These are phyloP conservation scores for Noctua fimbriata DNA, from an alignment of 2,888 invertebrate genomes.

Conservation along the genomic window DNA sequence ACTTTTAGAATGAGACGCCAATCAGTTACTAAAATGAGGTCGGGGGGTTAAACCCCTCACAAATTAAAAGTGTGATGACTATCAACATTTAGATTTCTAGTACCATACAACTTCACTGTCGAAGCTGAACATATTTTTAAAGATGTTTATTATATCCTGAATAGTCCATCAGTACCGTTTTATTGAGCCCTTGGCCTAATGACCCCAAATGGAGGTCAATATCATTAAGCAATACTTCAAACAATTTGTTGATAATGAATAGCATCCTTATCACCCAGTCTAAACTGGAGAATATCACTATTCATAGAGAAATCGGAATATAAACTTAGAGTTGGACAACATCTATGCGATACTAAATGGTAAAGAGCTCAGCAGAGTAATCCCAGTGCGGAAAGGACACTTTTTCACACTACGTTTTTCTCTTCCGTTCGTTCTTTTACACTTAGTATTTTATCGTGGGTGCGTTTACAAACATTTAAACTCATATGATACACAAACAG, in stretches of 20 bases:
- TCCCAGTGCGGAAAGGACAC: neutral
- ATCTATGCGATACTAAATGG: neutral
- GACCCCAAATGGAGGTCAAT: constrained; percentile 40
- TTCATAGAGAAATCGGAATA: constrained; percentile 3
- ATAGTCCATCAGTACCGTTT: neutral
- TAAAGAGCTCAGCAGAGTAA: constrained; percentile 18
- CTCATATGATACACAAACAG: neutral
- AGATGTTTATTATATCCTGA: neutral
- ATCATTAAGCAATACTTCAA: constrained; percentile 43
- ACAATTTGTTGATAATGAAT: constrained; percentile 23
- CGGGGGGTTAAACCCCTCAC: constrained; percentile 15
- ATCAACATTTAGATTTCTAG: neutral
- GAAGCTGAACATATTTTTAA: neutral
- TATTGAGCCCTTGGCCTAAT: constrained; percentile 6
- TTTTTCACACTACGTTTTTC: neutral
- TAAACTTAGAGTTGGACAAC: neutral
- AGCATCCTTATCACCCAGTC: constrained; percentile 24
- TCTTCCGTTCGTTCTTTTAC: neutral
- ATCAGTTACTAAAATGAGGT: constrained; percentile 34
- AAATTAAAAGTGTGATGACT: neutral
- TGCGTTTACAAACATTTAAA: neutral
- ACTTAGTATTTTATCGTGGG: neutral
- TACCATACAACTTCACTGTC: neutral
- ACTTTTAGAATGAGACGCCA: constrained; percentile 42
- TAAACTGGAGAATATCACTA: constrained; percentile 22